Conservation (phyloP, 2,888 invertebrate genomes). For the Tetragonisca angustula region DNA sequence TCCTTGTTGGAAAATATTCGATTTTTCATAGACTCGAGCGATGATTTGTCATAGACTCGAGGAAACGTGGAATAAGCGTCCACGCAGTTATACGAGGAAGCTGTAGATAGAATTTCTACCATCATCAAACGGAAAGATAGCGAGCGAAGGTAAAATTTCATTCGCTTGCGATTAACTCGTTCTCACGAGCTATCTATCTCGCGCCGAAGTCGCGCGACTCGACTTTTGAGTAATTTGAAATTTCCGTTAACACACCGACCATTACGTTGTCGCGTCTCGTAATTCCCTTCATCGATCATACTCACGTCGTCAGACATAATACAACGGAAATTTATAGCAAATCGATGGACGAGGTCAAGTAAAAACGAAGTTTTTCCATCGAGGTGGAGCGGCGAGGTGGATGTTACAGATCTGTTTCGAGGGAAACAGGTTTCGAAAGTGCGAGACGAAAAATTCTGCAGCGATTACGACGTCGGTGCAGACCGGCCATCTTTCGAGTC, state of each 20-base stretch:
- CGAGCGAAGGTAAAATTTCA: not conserved
- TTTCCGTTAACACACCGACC: not conserved
- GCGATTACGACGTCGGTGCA: conserved; percentile 32
- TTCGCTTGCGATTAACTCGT: not conserved
- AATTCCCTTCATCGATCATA: not conserved
- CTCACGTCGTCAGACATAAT: not conserved
- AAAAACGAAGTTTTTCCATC: not conserved
- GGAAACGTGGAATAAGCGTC: not conserved
- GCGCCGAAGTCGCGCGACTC: rapidly evolving
- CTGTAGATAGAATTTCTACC: not conserved
- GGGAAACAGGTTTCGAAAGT: conserved; percentile 29
- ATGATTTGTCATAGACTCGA: not conserved
- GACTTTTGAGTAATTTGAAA: not conserved
- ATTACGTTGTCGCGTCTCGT: not conserved
- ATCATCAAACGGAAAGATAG: not conserved
- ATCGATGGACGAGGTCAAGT: not conserved
- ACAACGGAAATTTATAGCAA: not conserved
- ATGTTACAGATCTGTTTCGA: not conserved
- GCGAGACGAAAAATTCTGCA: conserved; percentile 14
- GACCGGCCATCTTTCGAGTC: conserved; percentile 23
- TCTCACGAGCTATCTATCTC: not conserved
- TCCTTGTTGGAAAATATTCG: too few relatives aligned
- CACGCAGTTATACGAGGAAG: not conserved
- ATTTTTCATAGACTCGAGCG: too few relatives aligned
- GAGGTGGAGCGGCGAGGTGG: not conserved